These are phyloP conservation scores for Carapus acus DNA, from an alignment of 2,797 vertebrate genomes.

Conservation along the genomic window DNA sequence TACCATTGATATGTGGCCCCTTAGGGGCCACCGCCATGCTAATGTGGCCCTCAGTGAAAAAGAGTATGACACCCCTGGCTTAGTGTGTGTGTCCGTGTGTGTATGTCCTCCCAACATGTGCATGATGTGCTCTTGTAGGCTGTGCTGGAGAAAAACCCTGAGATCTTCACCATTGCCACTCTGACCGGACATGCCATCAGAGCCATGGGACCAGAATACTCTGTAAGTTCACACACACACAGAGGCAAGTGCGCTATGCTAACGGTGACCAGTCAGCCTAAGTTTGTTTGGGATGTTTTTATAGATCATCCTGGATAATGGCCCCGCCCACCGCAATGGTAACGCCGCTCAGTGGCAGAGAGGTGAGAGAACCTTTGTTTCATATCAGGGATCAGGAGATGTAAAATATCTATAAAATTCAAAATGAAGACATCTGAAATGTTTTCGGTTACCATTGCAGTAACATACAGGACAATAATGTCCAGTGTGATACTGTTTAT, in stretches of 20 bases:
- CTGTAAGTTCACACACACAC: slow-evolving; percentile 59
- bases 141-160: slow-evolving; percentile 55
- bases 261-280: too few species aligned
- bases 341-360: slow-evolving; percentile 73
- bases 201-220: slow-evolving; percentile 79
- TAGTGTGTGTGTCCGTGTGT: too few species aligned
- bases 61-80: too few species aligned
- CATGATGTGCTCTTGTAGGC: slow-evolving; percentile 59
- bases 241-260: neutral
- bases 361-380: slow-evolving; percentile 52
- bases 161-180: slow-evolving; percentile 79
- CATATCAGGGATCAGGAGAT: too few species aligned
- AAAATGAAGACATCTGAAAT: too few species aligned
- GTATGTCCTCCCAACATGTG: neutral
- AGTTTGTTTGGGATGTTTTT: slow-evolving; percentile 2
- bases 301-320: slow-evolving; percentile 81
- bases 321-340: slow-evolving; percentile 60
- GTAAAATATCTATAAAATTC: too few species aligned
- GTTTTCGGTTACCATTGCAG: too few species aligned
- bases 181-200: slow-evolving; percentile 79
- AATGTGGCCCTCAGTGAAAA: too few species aligned
- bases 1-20: too few species aligned
- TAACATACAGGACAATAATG: too few species aligned
- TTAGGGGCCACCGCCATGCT: too few species aligned
- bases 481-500: too few species aligned